Evolutionary conservation across 2,113 vertebrate genomes (phyloP), one percentile per base, ranked within the genome.

Genomic region (Pantherophis guttatus): DNA sequence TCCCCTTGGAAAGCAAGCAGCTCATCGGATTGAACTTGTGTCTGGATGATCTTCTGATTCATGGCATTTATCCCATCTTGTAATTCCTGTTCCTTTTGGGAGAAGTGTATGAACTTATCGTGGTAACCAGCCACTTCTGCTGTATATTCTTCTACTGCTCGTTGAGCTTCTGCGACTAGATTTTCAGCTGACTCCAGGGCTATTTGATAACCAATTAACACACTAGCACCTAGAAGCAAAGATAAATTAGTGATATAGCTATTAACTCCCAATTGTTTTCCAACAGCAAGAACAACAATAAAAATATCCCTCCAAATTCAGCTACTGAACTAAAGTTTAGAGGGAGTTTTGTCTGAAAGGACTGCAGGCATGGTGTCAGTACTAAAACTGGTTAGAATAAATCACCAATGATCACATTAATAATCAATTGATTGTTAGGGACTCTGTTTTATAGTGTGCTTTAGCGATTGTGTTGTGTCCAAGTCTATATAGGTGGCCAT

Each of bases 161-260:
- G 2, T 54, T 88, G 58, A 7, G 91, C 86, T 26, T 92, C 91
- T 53, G 48, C 19, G 1, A 88, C 48, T 13, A 53, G 57, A 15
- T 92, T 92, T 59, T 92, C 57, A 0, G 91, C 86, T 52, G 91
- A 87, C 57, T 88, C 39, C 86, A 87, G 48, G 26, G 91, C 91
- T 12, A n/a, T 58, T 12, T 92, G 86, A n/a, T 87, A 87, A 88
- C 91, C 86, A 15, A 53, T 23, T 39, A 52, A 50, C 58, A 87
- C 24, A 7, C 86, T 11, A 8, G 21, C 48, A 6, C 86, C 91
- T 92, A 86, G 57, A 92, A 88, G 48, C 5, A 59, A 65, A 92
- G 58, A 88, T n/a, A 87, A 53, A 88, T 62, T 13, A 65, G 48
- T 24, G 54, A 92, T 24, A 8, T 7, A 24, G 86, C 13, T 87